Conservation (phyloP, 1,140 invertebrate species). For the Drosophila auraria region DNA sequence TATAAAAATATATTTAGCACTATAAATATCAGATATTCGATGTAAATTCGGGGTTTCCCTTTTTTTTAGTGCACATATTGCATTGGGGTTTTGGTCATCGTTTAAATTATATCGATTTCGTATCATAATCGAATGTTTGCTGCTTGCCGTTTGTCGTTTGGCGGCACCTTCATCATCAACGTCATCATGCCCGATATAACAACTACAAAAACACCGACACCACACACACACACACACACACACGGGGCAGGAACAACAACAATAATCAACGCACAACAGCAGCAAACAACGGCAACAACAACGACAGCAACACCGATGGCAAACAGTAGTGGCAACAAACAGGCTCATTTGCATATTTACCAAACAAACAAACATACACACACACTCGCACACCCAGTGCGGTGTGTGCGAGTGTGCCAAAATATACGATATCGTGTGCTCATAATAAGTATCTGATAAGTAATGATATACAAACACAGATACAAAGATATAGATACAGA, state of each 20-base stretch:
- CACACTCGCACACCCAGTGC: constrained; percentile 6
- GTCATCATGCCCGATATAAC: constrained; percentile 67
- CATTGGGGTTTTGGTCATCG: constrained; percentile 57
- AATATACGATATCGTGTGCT: constrained; percentile 83
- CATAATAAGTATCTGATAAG: constrained; percentile 84
- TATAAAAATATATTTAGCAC: background rate
- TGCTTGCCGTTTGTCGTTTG: constrained; percentile 77
- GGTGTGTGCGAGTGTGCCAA: constrained; percentile 63
- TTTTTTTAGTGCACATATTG: background rate
- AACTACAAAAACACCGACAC: constrained; percentile 78
- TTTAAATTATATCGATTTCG: constrained; percentile 84
- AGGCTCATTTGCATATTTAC: constrained; percentile 83
- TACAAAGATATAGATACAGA: constrained; percentile 42
- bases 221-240: constrained; percentile 16
- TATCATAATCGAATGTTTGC: constrained; percentile 84
- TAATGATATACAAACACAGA: constrained; percentile 83
- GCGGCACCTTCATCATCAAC: constrained; percentile 51
- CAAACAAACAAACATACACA: constrained; percentile 61
- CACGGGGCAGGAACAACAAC: constrained; percentile 55
- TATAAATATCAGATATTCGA: too few relatives aligned
- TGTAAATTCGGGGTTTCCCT: background rate
- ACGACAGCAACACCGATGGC: constrained; percentile 70
- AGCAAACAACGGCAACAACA: constrained; percentile 48
- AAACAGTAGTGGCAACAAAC: constrained; percentile 83
- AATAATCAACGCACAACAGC: constrained; percentile 76